A percentile compares a stretch with the other conserved stretches of the same genome.
phyloP scores from a whole-genome alignment of 2,113 vertebrate genomes.

The Lepidothrix coronata region DNA sequence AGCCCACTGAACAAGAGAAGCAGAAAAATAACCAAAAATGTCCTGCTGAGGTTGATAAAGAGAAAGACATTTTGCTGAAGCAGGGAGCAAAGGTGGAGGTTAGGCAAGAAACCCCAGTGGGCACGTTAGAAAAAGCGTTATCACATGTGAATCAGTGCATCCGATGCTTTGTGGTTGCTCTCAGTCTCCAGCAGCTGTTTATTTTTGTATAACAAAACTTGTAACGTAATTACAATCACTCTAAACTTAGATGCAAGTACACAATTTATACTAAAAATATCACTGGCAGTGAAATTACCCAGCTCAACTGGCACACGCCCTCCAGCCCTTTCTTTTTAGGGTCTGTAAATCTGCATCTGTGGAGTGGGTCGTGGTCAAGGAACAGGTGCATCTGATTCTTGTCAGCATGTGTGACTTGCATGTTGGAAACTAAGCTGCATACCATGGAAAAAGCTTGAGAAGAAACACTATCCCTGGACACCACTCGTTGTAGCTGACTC shows the following conservation, averaged over 20 bases:
- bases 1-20: background rate
- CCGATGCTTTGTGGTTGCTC: background rate
- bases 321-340: background rate
- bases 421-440: background rate
- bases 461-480: background rate
- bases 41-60: background rate
- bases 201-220: conserved; percentile 32
- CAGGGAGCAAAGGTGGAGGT: background rate
- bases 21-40: background rate
- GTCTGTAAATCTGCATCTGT: background rate
- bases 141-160: background rate
- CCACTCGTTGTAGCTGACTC: background rate
- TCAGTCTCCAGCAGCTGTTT: conserved; percentile 21
- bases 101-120: background rate
- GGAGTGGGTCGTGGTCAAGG: background rate
- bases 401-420: background rate
- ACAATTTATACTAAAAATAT: conserved; percentile 25
- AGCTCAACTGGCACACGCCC: background rate
- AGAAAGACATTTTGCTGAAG: background rate
- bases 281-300: background rate
- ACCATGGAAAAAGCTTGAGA: background rate
- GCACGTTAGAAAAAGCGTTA: background rate
- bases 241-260: conserved; percentile 10
- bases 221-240: conserved; percentile 23
- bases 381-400: conserved; percentile 27